phyloP scores from a whole-genome alignment of 2,888 invertebrate species.

The Tholera decimalis region DNA sequence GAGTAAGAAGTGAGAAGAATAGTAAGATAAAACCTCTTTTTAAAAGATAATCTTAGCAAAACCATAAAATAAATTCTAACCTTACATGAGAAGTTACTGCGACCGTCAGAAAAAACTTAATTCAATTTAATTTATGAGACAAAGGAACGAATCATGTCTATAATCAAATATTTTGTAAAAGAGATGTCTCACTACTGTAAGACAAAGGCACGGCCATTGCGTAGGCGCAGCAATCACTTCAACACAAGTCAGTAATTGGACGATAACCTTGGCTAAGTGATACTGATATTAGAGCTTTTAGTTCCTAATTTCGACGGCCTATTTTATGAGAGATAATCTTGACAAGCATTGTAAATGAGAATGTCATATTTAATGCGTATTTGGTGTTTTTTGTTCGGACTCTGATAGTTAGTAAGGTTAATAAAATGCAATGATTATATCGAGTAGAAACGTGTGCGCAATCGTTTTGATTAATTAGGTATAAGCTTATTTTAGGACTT shows the following conservation, averaged over 20 bases:
- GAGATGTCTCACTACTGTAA: slow-evolving; percentile 71
- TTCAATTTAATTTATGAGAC: slow-evolving; percentile 29
- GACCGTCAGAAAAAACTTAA: slow-evolving; percentile 10
- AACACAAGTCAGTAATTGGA: slow-evolving; percentile 46
- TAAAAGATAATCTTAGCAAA: neutral
- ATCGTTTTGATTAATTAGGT: slow-evolving; percentile 41
- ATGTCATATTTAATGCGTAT: slow-evolving; percentile 52
- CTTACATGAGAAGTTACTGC: no score
- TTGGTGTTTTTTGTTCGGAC: slow-evolving; percentile 35
- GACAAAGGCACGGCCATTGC: slow-evolving; percentile 70
- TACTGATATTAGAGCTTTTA: slow-evolving; percentile 55
- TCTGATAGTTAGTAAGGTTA: slow-evolving; percentile 25
- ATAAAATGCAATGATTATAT: slow-evolving; percentile 2
- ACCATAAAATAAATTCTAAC: neutral
- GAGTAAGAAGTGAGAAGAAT: no score
- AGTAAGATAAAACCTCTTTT: neutral
- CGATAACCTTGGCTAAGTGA: slow-evolving; percentile 67
- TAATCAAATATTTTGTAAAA: slow-evolving; percentile 43
- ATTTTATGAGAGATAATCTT: slow-evolving; percentile 54
- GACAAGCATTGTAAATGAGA: slow-evolving; percentile 57
- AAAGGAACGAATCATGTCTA: slow-evolving; percentile 11
- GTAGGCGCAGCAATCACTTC: slow-evolving; percentile 67
- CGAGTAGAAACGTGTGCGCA: slow-evolving; percentile 16
- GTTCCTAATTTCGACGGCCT: slow-evolving; percentile 59
- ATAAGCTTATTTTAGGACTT: slow-evolving; percentile 7